Conservation (phyloP, 2,888 invertebrate species). For the Galerucella nymphaeae region DNA sequence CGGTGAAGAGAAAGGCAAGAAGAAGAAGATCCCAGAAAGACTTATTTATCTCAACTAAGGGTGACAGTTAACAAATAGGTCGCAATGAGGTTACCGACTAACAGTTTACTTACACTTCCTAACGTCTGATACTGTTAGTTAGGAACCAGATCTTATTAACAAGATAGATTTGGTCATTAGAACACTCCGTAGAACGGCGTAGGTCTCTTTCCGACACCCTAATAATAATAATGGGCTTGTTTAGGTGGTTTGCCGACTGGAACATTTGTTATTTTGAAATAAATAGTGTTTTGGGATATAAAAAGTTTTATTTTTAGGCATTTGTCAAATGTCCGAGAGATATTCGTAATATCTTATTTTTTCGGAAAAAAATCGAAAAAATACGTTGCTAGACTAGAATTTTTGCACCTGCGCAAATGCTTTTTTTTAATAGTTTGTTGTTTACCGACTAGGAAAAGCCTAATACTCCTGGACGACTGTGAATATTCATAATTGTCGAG, state of each 20-base stretch:
- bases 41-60: conserved; percentile 60
- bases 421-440: no score
- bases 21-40: conserved; percentile 33
- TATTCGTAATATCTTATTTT: no score
- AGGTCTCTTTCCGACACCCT: conserved; percentile 29
- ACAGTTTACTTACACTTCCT: conserved; percentile 62
- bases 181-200: conserved; percentile 39
- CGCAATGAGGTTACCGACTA: conserved; percentile 58
- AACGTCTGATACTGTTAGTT: conserved; percentile 58
- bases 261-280: conserved; percentile 24
- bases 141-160: conserved; percentile 61
- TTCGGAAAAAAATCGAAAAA: no score
- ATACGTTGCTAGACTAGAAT: no score
- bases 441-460: no score
- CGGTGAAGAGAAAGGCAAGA: conserved; percentile 7
- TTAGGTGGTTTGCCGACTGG: conserved; percentile 24
- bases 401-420: no score
- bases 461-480: no score
- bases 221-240: conserved; percentile 40
- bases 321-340: no score
- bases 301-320: background rate
- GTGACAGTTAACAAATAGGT: conserved; percentile 63
- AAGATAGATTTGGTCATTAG: conserved; percentile 59
- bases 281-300: background rate
- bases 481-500: no score